Base-by-base conservation (phyloP, 92 coral and sea anemone genomes). In the Umimayanthus chanpuru region DNA sequence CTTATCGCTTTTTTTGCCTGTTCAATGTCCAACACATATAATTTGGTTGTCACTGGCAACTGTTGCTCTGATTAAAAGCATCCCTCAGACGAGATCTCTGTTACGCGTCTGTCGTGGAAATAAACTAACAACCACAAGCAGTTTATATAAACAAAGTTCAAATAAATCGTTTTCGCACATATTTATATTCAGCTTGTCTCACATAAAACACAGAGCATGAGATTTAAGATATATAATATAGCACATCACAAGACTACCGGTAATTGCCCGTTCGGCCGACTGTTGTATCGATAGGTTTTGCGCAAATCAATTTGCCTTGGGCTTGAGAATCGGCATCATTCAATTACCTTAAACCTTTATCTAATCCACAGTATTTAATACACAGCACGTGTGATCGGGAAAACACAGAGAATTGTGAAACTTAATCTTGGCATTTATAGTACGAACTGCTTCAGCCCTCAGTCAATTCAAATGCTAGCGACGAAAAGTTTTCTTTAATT, bases 301-400 rank as follows among this genome's bases (percentile, higher is more conserved):
- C 23, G 23, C 15, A 3, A 56, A 56, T 14, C 65, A 56, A 16
- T 4, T 56, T 15, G 65, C 36, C 36, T 32, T 32, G 64, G 64
- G 64, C 9, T 55, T 55, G 26, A 1, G 15, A 20, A 61, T 56
- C 23, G 16, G 16, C 23, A 56, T 16, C 66, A 61, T 23, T 61
- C 68, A 80, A 80, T 80, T 15, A 81, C 70, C 61, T 28, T 28
- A 81, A 32, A 61, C 11, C n/a, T 56, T 81, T 32, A 81, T 58
- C 43, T 58, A 56, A 32, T 5, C 23, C 16, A 4, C 28, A 16
- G 70, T 32, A 56, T 76, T 76, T 81, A 81, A 81, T 38, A 81
- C 6, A 18, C 0, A 30, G 65, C 87, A 83, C 64, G 78, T 83
- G 87, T 47, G 77, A 64, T 71, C 55, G 77, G 78, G 41, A 55